Evolutionary conservation across 2,113 vertebrate genomes (phyloP), one percentile per base, ranked within the genome.

Genomic region (Megaceryle torquata): DNA sequence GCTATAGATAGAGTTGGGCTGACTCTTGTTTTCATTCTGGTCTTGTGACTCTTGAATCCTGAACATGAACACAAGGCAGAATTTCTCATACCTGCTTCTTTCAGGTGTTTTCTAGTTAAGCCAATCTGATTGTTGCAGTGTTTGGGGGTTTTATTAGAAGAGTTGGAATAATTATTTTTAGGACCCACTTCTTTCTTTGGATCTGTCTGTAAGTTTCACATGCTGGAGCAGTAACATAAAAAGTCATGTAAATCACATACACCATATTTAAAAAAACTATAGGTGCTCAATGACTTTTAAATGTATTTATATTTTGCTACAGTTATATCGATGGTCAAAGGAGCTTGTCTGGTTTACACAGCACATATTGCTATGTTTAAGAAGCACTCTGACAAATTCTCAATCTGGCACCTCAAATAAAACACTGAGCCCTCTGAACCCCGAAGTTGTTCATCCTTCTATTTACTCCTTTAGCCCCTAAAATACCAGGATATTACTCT

Each of bases 381-480:
- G 61, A 82, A 90, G 46, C 1, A 0, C 60, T 91, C 83, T 25
- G 41, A 48, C 18, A 94, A 92, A 95, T 75, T 89, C 69, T 51
- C 68, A 29, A 39, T 67, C 65, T 86, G 88, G 72, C 83, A 90
- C 72, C 83, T 81, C 83, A 90, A 48, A 69, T 56, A 88, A 93
- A 96, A 90, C 91, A 93, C n/a, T 64, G 90, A 93, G 61, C 59
- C 43, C 53, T 63, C 53, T 48, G 72, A 93, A 91, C 85, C 86
- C 69, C 44, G 3, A 79, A 94, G 77, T 84, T 81, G 80, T 33
- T 95, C 90, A 86, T 54, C 78, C 43, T 77, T 79, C 51, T 70
- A 19, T 90, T 92, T 88, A 88, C 91, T 88, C 57, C 28, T 43
- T 60, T 83, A 68, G 86, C 81, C 65, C 24, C 61, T 72, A 26